Evolutionary conservation across 2,113 vertebrate species (phyloP), one percentile per base, ranked within the genome.

Genomic region (Podilymbus podiceps): DNA sequence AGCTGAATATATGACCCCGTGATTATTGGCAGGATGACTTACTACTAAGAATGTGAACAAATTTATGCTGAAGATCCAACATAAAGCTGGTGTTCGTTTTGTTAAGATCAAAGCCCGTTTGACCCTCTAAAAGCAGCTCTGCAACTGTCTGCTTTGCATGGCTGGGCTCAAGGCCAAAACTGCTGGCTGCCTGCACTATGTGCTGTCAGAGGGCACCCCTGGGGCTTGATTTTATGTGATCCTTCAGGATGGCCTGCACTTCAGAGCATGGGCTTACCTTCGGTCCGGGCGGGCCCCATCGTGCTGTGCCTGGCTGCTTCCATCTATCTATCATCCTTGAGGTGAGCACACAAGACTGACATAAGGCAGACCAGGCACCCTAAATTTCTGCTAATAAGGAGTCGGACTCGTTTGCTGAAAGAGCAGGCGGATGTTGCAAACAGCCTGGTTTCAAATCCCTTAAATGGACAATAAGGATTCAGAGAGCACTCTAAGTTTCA

Each of bases 121-220:
- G 63, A 87, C 59, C 49, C 40, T 91, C 62, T 73, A 75, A 55
- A 74, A 84, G 60, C 60, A 38, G 49, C 47, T 85, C 52, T 81
- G 31, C 20, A 90, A 74, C 50, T 22, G 42, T 28, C 66, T 88
- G 58, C 49, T 82, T 72, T 58, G 49, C 64, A 23, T 2, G 58
- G 66, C 81, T 82, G 58, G 94, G 93, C 87, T 93, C 33, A 64
- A 31, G 42, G 87, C 95, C 96, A 91, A 60, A 40, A 24, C 81
- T 78, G 11, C 11, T 87, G 86, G 59, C 93, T 96, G 91, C 64
- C 80, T 71, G 80, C 6, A 9, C 67, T 72, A 13, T 58, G 68
- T 92, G 84, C 73, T 78, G 31, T 78, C 33, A 19, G 59, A 85
- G 91, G 52, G 77, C 64, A 68, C 12, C 42, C 68, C 77, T 55